Conservation (phyloP, 2,888 invertebrate genomes). For the Stenodera caucasica region DNA sequence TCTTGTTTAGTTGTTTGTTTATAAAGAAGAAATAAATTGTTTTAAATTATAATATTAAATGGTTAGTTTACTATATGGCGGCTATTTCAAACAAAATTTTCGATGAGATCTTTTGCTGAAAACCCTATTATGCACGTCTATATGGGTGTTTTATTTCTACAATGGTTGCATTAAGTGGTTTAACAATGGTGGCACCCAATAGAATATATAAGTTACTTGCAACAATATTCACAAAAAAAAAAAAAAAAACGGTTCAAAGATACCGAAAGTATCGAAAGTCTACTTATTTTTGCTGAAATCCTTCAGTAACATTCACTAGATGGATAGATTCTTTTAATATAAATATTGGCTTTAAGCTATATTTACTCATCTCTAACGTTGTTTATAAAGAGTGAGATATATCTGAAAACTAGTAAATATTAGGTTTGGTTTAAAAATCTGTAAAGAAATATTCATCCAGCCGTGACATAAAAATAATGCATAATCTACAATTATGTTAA, state of each 20-base stretch:
- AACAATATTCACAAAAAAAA: slow-evolving; percentile 27
- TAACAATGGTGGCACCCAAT: slow-evolving; percentile 36
- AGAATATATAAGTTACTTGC: slow-evolving; percentile 32
- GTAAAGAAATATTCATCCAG: slow-evolving; percentile 17
- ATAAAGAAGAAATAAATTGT: not conserved
- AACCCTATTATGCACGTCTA: slow-evolving; percentile 34
- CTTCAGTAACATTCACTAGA: no score
- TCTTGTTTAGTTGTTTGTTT: not conserved
- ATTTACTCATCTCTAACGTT: slow-evolving; percentile 6
- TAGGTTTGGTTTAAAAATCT: slow-evolving; percentile 18
- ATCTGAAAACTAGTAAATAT: slow-evolving; percentile 26
- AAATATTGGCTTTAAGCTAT: no score
- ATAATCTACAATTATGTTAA: not conserved
- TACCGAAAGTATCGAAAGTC: slow-evolving; percentile 6
- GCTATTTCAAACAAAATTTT: slow-evolving; percentile 35
- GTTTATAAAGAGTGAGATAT: slow-evolving; percentile 22
- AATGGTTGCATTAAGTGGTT: slow-evolving; percentile 35
- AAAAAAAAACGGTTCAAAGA: slow-evolving; percentile 25
- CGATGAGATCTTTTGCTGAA: slow-evolving; percentile 37
- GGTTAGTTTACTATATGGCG: slow-evolving; percentile 17
- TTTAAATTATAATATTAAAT: slow-evolving; percentile 3
- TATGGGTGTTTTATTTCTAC: slow-evolving; percentile 38
- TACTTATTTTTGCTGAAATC: no score
- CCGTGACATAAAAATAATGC: slow-evolving; percentile 12
- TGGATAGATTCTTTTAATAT: no score